phyloP scores from a whole-genome alignment of 1,140 invertebrate species.

The Magallana angulata region DNA sequence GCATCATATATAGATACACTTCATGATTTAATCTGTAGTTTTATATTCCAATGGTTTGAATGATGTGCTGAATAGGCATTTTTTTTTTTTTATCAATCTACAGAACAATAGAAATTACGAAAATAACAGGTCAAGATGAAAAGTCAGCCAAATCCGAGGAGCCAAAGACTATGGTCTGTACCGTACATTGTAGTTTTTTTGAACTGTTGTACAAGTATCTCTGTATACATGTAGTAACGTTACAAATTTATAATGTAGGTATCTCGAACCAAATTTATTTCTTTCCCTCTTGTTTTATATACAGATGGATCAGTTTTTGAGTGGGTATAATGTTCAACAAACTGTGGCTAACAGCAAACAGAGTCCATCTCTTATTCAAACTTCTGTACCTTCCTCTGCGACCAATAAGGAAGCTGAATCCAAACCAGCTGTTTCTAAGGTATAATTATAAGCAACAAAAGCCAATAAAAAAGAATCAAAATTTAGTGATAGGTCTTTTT shows the following conservation, averaged over 20 bases:
- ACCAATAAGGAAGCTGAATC: background rate
- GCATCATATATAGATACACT: background rate
- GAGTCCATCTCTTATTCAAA: background rate
- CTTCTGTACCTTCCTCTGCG: background rate
- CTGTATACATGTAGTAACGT: no score
- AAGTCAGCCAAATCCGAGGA: conserved; percentile 58
- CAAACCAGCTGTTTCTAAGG: no score
- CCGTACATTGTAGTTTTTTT: background rate
- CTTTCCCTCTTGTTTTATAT: background rate
- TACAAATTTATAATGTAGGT: background rate
- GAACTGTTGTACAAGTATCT: no score
- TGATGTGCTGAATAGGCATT: background rate
- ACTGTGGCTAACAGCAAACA: conserved; percentile 21
- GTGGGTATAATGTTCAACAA: conserved; percentile 68
- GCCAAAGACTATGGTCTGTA: conserved; percentile 40
- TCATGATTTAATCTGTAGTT: no score
- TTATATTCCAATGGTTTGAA: no score
- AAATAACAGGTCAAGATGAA: conserved; percentile 57
- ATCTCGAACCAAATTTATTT: background rate
- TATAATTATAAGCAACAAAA: no score
- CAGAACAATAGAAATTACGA: conserved; percentile 69
- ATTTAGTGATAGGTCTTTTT: no score
- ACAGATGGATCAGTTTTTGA: conserved; percentile 77
- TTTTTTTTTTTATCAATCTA: conserved; percentile 2
- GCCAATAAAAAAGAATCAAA: no score